These are phyloP conservation scores for Myiopsitta monachus DNA, from an alignment of 2,113 vertebrate genomes.

Conservation along the genomic window DNA sequence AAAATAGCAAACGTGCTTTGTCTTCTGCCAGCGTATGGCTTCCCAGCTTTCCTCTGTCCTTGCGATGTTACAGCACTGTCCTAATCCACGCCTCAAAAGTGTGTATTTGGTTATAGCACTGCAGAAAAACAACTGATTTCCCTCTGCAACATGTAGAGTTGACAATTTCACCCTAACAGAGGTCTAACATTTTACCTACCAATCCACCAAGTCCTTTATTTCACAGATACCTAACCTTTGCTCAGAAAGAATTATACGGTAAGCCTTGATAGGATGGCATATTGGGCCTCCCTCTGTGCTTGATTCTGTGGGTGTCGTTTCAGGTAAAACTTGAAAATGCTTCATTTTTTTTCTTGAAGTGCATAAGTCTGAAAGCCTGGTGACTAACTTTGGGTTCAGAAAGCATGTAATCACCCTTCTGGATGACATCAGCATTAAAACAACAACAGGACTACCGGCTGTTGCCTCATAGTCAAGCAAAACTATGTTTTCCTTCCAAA, in stretches of 20 bases:
- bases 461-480: neutral
- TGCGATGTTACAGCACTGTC: neutral
- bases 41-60: neutral
- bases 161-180: neutral
- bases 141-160: fast-evolving
- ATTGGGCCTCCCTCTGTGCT: neutral
- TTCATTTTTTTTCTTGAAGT: neutral
- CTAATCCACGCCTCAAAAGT: neutral
- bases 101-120: neutral
- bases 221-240: neutral
- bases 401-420: neutral
- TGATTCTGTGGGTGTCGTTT: neutral
- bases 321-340: neutral
- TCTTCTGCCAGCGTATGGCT: neutral
- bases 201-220: neutral
- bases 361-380: neutral
- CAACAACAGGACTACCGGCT: neutral
- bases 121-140: neutral
- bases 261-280: neutral
- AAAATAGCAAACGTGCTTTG: neutral
- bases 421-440: neutral
- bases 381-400: neutral
- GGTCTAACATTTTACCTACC: neutral
- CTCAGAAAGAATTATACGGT: neutral
- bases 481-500: conserved; percentile 1